Evolutionary conservation across 2,797 vertebrate species (phyloP).

Genomic region (Psittacula derbiana): DNA sequence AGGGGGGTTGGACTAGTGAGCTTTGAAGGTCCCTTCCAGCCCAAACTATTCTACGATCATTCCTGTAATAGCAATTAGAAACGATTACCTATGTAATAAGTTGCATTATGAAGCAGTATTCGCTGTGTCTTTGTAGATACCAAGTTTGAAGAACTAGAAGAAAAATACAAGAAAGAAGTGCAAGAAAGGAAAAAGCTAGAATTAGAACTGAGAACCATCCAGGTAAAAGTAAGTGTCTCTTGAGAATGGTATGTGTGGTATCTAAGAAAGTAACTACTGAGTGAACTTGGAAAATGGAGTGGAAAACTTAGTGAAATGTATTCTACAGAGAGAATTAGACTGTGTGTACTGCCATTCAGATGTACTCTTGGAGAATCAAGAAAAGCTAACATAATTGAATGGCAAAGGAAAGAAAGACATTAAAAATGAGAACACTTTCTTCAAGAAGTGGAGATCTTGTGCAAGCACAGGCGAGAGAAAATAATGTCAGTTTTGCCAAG

Average conservation of each 20-base stretch:
- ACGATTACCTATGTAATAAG: neutral
- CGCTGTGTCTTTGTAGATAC: slow-evolving; percentile 74
- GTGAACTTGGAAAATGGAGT: neutral
- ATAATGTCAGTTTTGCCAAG: neutral
- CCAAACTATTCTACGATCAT: neutral
- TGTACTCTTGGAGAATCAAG: neutral
- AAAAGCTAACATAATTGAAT: neutral
- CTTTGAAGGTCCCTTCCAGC: neutral
- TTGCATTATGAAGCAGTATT: neutral
- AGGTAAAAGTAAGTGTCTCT: slow-evolving; percentile 80
- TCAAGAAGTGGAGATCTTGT: neutral
- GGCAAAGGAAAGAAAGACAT: neutral
- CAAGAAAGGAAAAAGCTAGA: slow-evolving; percentile 88
- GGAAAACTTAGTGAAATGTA: neutral
- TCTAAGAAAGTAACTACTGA: neutral
- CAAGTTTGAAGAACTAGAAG: slow-evolving; percentile 84
- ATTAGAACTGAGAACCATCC: slow-evolving; percentile 83
- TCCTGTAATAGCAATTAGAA: neutral
- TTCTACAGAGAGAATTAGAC: neutral
- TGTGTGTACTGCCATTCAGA: neutral
- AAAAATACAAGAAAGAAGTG: slow-evolving; percentile 87
- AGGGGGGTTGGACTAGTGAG: neutral
- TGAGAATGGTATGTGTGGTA: neutral
- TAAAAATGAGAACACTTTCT: neutral
- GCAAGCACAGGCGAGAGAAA: neutral